Base-by-base conservation (phyloP, 2,797 vertebrate genomes). In the Austrolebias charrua region DNA sequence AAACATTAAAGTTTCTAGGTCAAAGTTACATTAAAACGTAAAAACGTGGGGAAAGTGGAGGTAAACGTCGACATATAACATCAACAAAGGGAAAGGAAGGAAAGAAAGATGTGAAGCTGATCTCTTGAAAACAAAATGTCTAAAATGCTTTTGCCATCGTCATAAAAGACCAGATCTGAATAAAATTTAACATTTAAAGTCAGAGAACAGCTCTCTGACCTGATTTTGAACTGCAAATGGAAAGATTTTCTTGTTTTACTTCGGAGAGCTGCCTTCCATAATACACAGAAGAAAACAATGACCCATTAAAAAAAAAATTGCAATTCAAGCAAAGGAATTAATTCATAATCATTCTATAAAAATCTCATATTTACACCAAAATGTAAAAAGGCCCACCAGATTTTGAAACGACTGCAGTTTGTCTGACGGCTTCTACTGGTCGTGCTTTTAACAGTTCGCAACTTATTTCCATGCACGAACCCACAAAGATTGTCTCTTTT, bases 1-100 rank as follows among this genome's bases (percentile, higher is more conserved):
- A 82, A 86, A 86, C 85, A 86, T 28, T 47, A 55, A 61, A 43
- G 78, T 77, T 74, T 80, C 73, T 67, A 79, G 71, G 76, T 77
- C 61, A 60, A 61, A 81, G 70, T 55, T 55, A 55, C 58, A 72
- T 70, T 38, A 66, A 50, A 53, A 78, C 45, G 69, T 44, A 80
- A 68, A 49, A 66, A 24, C 24, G 24, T 24, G 24, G 24, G 24
- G 24, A 76, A 76, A 66, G 75, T 59, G 45, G n/a, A 54, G 56
- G 38, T 9, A 16, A 10, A 47, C 51, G 19, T 46, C 24, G 19
- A 46, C 18, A 42, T 18, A n/a, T 61, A 73, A 70, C 12, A 48
- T 62, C 24, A 33, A 58, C 38, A 75, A 45, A 55, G 12, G 8
- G 9, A 53, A 33, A 43, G 60, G 56, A 57, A 58, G 65, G 33